Evolutionary conservation across 2,888 invertebrate genomes (phyloP).

Genomic region (Sarcophaga variegata): DNA sequence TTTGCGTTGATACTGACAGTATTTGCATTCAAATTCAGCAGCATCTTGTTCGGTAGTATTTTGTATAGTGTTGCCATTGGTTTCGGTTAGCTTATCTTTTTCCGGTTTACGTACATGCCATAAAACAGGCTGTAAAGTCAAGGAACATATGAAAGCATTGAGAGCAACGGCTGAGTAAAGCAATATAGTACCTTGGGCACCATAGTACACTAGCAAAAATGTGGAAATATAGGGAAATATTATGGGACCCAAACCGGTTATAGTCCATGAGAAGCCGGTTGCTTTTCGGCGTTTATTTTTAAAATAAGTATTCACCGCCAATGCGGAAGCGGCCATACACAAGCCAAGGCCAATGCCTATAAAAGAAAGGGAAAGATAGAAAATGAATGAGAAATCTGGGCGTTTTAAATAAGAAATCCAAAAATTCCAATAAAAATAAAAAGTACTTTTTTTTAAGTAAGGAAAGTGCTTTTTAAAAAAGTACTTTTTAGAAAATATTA

Average conservation of each 20-base stretch:
- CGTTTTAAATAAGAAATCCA: neutral
- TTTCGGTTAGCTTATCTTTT: slow-evolving; percentile 60
- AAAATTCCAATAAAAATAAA: slow-evolving; percentile 63
- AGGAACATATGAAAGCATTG: slow-evolving; percentile 86
- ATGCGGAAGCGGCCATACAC: slow-evolving; percentile 86
- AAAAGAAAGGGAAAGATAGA: neutral
- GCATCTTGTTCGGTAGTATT: slow-evolving; percentile 50
- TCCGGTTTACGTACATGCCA: slow-evolving; percentile 85
- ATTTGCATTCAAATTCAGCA: slow-evolving; percentile 78
- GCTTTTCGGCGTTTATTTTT: slow-evolving; percentile 86
- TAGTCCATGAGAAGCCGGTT: slow-evolving; percentile 88
- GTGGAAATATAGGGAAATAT: slow-evolving; percentile 88
- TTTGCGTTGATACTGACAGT: slow-evolving; percentile 75
- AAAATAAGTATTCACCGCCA: slow-evolving; percentile 89
- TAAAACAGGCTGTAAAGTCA: slow-evolving; percentile 88
- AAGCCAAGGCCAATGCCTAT: slow-evolving; percentile 84
- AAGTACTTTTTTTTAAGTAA: too few relatives aligned
- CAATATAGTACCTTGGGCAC: slow-evolving; percentile 86
- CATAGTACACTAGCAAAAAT: slow-evolving; percentile 84
- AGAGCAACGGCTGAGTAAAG: slow-evolving; percentile 86
- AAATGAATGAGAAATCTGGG: neutral
- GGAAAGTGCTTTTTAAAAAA: too few relatives aligned
- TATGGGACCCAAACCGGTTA: slow-evolving; percentile 88
- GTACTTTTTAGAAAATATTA: too few relatives aligned
- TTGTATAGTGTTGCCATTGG: slow-evolving; percentile 74